Percentiles rank a stretch among this genome's conserved stretches.
Conservation (phyloP, 2,888 invertebrate species). For the Melieria crassipennis region DNA sequence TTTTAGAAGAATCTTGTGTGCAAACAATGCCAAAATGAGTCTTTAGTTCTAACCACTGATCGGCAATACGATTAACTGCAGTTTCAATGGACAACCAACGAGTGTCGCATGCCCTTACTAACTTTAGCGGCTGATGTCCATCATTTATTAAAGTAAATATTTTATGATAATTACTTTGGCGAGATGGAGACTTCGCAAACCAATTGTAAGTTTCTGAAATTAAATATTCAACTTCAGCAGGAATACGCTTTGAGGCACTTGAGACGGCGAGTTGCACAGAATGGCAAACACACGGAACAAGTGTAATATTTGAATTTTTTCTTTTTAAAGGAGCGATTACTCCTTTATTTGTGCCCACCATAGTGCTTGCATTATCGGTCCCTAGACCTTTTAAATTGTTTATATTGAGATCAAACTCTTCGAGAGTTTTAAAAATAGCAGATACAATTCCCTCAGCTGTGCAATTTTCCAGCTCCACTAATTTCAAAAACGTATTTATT, state of each 20-base stretch:
- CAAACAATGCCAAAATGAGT: constrained; percentile 15
- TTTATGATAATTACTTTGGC: constrained; percentile 13
- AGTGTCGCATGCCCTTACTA: constrained; percentile 14
- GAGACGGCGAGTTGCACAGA: constrained; percentile 31
- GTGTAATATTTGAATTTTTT: constrained; percentile 18
- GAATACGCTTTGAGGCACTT: constrained; percentile 22
- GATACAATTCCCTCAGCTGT: constrained; percentile 11
- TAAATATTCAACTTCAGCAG: constrained; percentile 21
- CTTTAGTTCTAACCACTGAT: constrained; percentile 14
- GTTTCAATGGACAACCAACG: constrained; percentile 15
- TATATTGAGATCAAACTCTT: background rate
- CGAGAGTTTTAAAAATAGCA: background rate
- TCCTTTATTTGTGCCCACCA: constrained; percentile 28
- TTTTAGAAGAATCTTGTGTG: constrained; percentile 19
- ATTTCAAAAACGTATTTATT: constrained; percentile 18
- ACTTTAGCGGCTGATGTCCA: constrained; percentile 4
- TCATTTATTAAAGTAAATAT: constrained; percentile 20
- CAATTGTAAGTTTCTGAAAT: constrained; percentile 27
- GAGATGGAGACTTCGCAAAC: constrained; percentile 19
- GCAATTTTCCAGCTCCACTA: background rate
- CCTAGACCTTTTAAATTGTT: constrained; percentile 23
- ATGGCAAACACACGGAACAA: constrained; percentile 33
- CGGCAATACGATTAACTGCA: constrained; percentile 13
- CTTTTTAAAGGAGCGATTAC: constrained; percentile 22
- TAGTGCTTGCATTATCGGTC: constrained; percentile 30